Percentiles rank a stretch among this genome's conserved stretches.
Conservation (phyloP, 1,140 invertebrate genomes). For the Lordiphosa stackelbergi region DNA sequence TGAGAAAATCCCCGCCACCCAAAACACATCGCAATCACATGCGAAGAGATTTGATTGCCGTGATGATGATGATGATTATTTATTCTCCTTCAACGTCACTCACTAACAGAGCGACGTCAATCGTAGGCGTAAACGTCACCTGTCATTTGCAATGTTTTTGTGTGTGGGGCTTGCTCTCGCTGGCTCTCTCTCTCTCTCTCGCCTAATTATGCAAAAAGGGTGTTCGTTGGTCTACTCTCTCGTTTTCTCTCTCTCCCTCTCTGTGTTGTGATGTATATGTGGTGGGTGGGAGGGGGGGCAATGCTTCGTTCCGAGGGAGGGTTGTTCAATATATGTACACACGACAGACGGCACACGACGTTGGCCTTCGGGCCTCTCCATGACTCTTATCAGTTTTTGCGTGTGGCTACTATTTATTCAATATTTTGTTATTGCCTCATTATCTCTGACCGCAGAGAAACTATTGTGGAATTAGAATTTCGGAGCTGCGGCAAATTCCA, state of each 20-base stretch:
- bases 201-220: slow-evolving; percentile 49
- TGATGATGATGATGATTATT: slow-evolving; percentile 36
- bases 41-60: slow-evolving; percentile 43
- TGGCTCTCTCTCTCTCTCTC: background rate
- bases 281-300: slow-evolving; percentile 2
- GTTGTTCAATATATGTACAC: slow-evolving; percentile 32
- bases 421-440: slow-evolving; percentile 39
- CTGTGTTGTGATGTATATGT: background rate
- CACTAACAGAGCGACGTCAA: slow-evolving; percentile 34
- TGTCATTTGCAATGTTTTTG: slow-evolving; percentile 72
- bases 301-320: slow-evolving; percentile 12
- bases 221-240: slow-evolving; percentile 22
- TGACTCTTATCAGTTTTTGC: slow-evolving; percentile 57
- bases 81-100: slow-evolving; percentile 38
- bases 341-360: slow-evolving; percentile 1
- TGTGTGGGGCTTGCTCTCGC: slow-evolving; percentile 5
- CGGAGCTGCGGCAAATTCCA: slow-evolving; percentile 46
- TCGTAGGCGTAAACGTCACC: slow-evolving; percentile 62
- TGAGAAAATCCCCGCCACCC: slow-evolving; percentile 41
- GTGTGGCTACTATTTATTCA: slow-evolving; percentile 63
- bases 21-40: slow-evolving; percentile 10
- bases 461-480: slow-evolving; percentile 36
- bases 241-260: slow-evolving; percentile 1
- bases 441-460: slow-evolving; percentile 64
- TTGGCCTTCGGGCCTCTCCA: slow-evolving; percentile 8